Conservation (phyloP, 1,140 invertebrate species). For the Mylabris phalerata region DNA sequence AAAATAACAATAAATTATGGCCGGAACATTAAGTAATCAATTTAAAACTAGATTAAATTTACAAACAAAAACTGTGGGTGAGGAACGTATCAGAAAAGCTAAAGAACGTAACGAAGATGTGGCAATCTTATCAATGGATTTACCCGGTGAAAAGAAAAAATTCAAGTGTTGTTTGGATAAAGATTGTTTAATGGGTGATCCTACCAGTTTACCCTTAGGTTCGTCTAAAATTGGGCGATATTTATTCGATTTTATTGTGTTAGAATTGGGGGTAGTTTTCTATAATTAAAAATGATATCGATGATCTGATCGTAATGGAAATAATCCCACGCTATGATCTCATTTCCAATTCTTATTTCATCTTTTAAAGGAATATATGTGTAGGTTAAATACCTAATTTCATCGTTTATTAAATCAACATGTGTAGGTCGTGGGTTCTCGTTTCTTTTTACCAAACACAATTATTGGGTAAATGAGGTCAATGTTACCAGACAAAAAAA, state of each 20-base stretch:
- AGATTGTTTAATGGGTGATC: conserved; percentile 68
- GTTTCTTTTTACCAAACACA: not conserved
- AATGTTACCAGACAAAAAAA: conserved; percentile 1
- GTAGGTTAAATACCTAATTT: too few relatives aligned
- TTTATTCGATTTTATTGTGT: not conserved
- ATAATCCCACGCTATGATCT: too few relatives aligned
- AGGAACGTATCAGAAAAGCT: conserved; percentile 65
- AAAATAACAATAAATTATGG: conserved; percentile 45
- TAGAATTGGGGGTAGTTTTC: not conserved
- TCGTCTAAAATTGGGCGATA: conserved; percentile 21
- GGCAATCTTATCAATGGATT: conserved; percentile 74
- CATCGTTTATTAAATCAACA: too few relatives aligned
- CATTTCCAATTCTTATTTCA: too few relatives aligned
- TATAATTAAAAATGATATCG: not conserved
- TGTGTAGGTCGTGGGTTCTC: too few relatives aligned
- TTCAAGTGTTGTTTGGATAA: conserved; percentile 69
- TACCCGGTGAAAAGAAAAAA: conserved; percentile 63
- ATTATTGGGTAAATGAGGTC: conserved; percentile 10
- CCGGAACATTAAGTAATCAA: conserved; percentile 68
- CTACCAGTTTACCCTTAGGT: conserved; percentile 70
- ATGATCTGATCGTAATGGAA: too few relatives aligned
- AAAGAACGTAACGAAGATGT: conserved; percentile 78
- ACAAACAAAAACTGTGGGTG: conserved; percentile 66
- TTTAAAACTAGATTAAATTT: conserved; percentile 64
- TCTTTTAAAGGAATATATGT: too few relatives aligned